These are phyloP conservation scores for Berghia stephanieae DNA, from an alignment of 1,140 invertebrate genomes.

Conservation along the genomic window DNA sequence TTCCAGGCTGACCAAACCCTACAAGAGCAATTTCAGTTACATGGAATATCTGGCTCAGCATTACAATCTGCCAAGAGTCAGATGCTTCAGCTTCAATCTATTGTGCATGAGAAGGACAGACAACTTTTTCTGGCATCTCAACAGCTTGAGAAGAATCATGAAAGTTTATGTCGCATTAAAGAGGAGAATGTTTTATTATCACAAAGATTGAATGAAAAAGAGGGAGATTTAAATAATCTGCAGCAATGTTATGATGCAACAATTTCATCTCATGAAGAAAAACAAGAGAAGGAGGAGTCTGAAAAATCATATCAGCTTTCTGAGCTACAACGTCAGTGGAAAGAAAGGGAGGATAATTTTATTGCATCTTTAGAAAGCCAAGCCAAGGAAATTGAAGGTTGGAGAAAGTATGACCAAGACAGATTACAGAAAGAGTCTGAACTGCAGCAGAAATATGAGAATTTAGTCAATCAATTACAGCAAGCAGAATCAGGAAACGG, in stretches of 20 bases:
- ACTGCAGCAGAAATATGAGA: not conserved
- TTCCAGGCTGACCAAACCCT: slow-evolving; percentile 53
- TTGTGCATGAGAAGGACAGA: slow-evolving; percentile 22
- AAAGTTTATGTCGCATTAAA: not conserved
- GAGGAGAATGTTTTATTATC: not conserved
- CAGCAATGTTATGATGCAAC: not conserved
- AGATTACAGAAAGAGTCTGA: not conserved
- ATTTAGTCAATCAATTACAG: not conserved
- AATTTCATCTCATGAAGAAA: not conserved
- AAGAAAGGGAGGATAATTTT: not conserved
- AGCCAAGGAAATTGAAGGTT: not conserved
- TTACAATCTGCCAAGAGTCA: slow-evolving; percentile 10
- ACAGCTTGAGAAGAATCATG: slow-evolving; percentile 5
- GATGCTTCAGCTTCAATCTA: slow-evolving; percentile 27
- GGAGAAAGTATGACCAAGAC: not conserved
- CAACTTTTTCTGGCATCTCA: not conserved
- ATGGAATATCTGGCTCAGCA: slow-evolving; percentile 13
- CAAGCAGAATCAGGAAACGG: not conserved
- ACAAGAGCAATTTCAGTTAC: slow-evolving; percentile 40
- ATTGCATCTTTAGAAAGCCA: not conserved
- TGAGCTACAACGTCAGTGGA: not conserved
- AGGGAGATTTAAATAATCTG: not conserved
- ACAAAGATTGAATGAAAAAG: not conserved
- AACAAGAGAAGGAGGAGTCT: not conserved
- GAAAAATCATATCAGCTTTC: not conserved